Percentiles rank a stretch among this genome's conserved stretches.
phyloP scores from a whole-genome alignment of 2,797 vertebrate species.

The Gallirallus australis region DNA sequence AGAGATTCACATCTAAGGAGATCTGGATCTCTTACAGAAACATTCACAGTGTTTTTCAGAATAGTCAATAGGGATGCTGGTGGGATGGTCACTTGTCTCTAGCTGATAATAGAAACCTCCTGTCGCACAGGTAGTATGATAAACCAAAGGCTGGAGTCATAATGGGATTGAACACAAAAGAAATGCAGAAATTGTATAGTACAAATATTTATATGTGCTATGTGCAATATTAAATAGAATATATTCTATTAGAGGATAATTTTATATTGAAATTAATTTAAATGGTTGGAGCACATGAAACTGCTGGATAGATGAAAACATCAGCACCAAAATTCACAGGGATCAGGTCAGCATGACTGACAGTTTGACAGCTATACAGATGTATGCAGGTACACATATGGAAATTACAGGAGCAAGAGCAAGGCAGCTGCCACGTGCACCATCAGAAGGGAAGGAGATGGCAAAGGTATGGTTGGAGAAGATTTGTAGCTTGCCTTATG shows the following conservation, averaged over 20 bases:
- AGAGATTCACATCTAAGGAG: not conserved
- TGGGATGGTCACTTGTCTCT: not conserved
- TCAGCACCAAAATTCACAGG: not conserved
- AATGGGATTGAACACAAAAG: not conserved
- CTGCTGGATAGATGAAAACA: not conserved
- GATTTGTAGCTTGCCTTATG: not conserved
- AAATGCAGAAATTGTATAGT: not conserved
- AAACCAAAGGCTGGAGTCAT: not conserved
- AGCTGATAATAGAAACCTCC: not conserved
- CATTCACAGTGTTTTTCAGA: not conserved
- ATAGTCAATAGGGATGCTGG: not conserved
- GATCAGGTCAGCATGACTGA: not conserved
- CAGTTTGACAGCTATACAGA: not conserved
- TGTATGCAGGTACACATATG: not conserved
- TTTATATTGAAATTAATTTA: not conserved
- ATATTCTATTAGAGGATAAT: not conserved
- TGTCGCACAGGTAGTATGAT: not conserved
- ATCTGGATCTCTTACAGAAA: not conserved
- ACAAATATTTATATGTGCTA: not conserved
- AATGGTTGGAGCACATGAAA: not conserved
- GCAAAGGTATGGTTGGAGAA: not conserved
- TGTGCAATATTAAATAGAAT: not conserved
- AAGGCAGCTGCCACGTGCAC: not conserved
- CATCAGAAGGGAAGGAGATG: not conserved
- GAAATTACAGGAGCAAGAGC: not conserved